These are phyloP conservation scores for Spea bombifrons DNA, from an alignment of 2,113 vertebrate species.

Conservation along the genomic window DNA sequence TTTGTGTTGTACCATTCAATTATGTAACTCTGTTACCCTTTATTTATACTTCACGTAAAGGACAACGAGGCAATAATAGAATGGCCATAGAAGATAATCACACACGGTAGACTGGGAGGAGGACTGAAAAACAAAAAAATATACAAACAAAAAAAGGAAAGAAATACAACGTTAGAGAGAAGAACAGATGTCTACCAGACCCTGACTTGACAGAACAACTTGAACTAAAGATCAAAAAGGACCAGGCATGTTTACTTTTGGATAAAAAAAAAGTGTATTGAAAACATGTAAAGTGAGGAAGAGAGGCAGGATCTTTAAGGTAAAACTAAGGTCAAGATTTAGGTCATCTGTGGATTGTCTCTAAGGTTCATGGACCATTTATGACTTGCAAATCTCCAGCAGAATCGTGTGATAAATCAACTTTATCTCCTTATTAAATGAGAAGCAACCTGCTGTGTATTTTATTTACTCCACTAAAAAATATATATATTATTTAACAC, in stretches of 20 bases:
- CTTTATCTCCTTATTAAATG: too few species aligned
- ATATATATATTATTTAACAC: too few species aligned
- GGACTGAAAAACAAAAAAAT: constrained; percentile 14
- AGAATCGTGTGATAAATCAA: too few species aligned
- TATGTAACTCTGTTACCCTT: too few species aligned
- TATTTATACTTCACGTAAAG: background rate
- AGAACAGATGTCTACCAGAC: constrained; percentile 34
- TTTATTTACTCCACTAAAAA: too few species aligned
- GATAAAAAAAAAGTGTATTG: background rate
- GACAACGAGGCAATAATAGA: background rate
- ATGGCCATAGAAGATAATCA: background rate
- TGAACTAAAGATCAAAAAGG: constrained; percentile 34
- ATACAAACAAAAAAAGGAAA: constrained; percentile 4
- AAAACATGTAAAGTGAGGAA: constrained; percentile 2
- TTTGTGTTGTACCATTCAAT: too few species aligned
- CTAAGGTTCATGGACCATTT: background rate
- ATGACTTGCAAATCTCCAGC: background rate
- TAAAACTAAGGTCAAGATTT: background rate
- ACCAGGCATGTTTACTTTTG: constrained; percentile 10
- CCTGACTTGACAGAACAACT: constrained; percentile 16
- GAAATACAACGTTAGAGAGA: constrained; percentile 5
- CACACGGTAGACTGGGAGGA: background rate
- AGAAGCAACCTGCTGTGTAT: too few species aligned
- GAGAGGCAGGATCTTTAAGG: background rate
- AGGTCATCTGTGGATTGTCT: constrained; percentile 5